Conservation (phyloP, 2,888 invertebrate species). For the Sturmia bella region DNA sequence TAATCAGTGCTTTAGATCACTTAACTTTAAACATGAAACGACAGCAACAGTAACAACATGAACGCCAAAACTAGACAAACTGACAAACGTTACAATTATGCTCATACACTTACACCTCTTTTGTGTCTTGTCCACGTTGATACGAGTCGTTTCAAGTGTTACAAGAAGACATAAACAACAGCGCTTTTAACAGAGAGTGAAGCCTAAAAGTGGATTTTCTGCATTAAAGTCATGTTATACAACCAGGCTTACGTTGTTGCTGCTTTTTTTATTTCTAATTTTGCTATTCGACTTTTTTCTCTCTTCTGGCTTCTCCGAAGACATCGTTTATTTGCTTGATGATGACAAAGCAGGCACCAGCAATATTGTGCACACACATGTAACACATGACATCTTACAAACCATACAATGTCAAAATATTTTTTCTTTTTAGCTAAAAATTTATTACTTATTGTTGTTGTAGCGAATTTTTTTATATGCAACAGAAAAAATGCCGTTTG, state of each 20-base stretch:
- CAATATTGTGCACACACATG: slow-evolving; percentile 67
- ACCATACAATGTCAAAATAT: slow-evolving; percentile 69
- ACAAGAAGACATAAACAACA: slow-evolving; percentile 61
- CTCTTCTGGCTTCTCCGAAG: slow-evolving; percentile 19
- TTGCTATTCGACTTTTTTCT: too few relatives aligned
- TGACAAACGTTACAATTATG: slow-evolving; percentile 64
- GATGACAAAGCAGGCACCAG: slow-evolving; percentile 38
- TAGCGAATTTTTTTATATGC: not conserved
- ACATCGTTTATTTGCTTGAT: slow-evolving; percentile 65
- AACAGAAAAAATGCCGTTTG: slow-evolving; percentile 48
- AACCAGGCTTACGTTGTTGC: slow-evolving; percentile 65
- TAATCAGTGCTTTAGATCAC: slow-evolving; percentile 68
- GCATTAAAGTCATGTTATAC: slow-evolving; percentile 72
- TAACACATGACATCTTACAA: slow-evolving; percentile 72
- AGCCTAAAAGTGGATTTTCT: slow-evolving; percentile 66
- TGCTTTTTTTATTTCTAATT: not conserved
- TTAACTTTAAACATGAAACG: slow-evolving; percentile 56
- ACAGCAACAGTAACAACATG: slow-evolving; percentile 53
- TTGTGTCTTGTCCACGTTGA: slow-evolving; percentile 53
- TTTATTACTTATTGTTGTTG: slow-evolving; percentile 16
- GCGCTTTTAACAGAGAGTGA: slow-evolving; percentile 13
- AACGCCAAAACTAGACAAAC: slow-evolving; percentile 43
- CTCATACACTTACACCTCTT: slow-evolving; percentile 67
- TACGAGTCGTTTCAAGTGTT: slow-evolving; percentile 52
- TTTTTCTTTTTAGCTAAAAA: slow-evolving; percentile 21